Evolutionary conservation across 2,888 invertebrate species (phyloP).

Genomic region (Drosophila conformis): DNA sequence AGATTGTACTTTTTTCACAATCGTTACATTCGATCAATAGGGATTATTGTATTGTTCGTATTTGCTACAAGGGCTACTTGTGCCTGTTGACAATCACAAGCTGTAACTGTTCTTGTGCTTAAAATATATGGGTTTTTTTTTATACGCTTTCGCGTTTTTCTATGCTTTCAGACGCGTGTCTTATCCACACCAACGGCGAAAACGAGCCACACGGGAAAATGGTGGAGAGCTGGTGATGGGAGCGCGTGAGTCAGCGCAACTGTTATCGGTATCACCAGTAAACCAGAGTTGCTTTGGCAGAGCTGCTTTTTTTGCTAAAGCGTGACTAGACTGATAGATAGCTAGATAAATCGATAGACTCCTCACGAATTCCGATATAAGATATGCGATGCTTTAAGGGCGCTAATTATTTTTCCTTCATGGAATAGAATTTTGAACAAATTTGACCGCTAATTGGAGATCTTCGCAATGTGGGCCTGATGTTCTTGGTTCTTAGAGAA

Average conservation of each 20-base stretch:
- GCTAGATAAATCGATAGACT: conserved; percentile 5
- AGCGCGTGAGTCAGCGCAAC: conserved; percentile 51
- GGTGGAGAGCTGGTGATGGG: conserved; percentile 59
- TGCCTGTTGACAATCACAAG: conserved; percentile 68
- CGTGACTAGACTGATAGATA: conserved; percentile 20
- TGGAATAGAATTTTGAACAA: conserved; percentile 23
- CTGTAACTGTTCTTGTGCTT: conserved; percentile 60
- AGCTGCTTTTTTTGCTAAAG: conserved; percentile 4
- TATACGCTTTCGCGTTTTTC: conserved; percentile 69
- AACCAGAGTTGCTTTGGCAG: conserved; percentile 32
- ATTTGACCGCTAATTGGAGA: conserved; percentile 20
- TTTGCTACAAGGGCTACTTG: conserved; percentile 61
- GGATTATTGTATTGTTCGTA: conserved; percentile 52
- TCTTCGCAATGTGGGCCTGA: conserved; percentile 28
- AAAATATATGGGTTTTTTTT: conserved; percentile 56
- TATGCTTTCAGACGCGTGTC: conserved; percentile 74
- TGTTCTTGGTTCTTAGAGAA: conserved; percentile 58
- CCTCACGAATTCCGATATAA: conserved; percentile 8
- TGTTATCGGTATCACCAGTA: conserved; percentile 40
- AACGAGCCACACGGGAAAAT: conserved; percentile 68
- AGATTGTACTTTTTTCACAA: conserved; percentile 66
- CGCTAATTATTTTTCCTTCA: background rate
- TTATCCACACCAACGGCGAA: conserved; percentile 71
- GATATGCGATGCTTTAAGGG: background rate
- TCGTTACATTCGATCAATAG: conserved; percentile 54